phyloP scores from a whole-genome alignment of 1,140 invertebrate genomes.

The Arion vulgaris region DNA sequence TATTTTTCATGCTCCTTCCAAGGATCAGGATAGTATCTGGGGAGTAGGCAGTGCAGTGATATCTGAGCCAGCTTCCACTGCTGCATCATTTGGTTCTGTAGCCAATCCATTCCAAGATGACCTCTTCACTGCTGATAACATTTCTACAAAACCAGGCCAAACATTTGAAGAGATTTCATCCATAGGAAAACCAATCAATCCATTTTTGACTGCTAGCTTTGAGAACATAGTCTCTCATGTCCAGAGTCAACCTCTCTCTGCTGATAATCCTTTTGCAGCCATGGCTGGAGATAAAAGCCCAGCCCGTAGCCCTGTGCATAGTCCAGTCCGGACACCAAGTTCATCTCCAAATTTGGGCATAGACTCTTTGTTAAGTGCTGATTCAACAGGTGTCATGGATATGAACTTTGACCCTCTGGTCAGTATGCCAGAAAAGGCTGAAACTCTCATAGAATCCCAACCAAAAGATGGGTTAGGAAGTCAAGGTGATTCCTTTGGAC shows the following conservation, averaged over 20 bases:
- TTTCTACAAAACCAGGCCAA: constrained; percentile 28
- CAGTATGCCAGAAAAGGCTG: constrained; percentile 4
- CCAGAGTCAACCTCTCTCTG: constrained; percentile 27
- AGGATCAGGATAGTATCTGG: constrained; percentile 43
- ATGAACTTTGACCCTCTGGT: constrained; percentile 21
- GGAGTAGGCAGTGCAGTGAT: constrained; percentile 24
- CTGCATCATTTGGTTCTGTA: constrained; percentile 9
- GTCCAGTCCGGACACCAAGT: constrained; percentile 3
- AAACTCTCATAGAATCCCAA: background rate
- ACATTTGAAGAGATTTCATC: constrained; percentile 15
- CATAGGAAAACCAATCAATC: constrained; percentile 43
- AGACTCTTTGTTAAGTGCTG: background rate
- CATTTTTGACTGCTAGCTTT: constrained; percentile 56
- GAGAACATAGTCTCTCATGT: constrained; percentile 46
- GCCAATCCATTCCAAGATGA: constrained; percentile 67
- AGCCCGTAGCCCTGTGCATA: constrained; percentile 4
- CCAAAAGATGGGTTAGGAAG: background rate
- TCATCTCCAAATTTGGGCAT: background rate
- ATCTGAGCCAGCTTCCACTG: constrained; percentile 37
- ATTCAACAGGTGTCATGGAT: background rate
- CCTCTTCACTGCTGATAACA: constrained; percentile 52
- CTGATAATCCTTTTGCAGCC: constrained; percentile 37
- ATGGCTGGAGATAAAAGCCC: constrained; percentile 29
- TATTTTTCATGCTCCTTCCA: constrained; percentile 29
- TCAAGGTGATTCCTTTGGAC: background rate